phyloP scores from a whole-genome alignment of 2,797 vertebrate species.

The Cottoperca gobio region DNA sequence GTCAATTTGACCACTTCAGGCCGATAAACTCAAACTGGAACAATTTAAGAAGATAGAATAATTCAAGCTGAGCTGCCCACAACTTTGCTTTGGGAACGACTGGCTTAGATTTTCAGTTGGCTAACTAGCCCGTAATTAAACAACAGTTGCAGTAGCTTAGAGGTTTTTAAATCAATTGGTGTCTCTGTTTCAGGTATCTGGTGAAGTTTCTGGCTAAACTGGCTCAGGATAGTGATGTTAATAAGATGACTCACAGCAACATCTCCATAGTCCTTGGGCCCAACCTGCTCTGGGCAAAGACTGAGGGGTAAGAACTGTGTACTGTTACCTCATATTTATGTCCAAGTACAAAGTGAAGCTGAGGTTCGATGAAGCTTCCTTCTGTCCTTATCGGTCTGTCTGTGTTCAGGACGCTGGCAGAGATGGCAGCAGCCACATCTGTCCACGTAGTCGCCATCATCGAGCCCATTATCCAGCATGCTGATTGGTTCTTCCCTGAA shows the following conservation, averaged over 20 bases:
- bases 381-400: not conserved
- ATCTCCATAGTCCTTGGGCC: constrained; percentile 96
- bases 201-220: constrained; percentile 97
- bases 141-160: not conserved
- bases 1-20: not conserved
- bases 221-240: constrained; percentile 93
- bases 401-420: constrained; percentile 89
- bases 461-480: constrained; percentile 96
- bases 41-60: not conserved
- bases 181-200: constrained; percentile 89
- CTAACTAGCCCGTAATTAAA: not conserved
- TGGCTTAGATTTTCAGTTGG: not conserved
- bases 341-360: not conserved
- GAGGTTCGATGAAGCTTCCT: not conserved
- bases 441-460: constrained; percentile 95
- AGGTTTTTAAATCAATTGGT: not conserved
- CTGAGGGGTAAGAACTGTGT: constrained; percentile 89
- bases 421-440: constrained; percentile 97
- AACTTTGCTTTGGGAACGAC: not conserved
- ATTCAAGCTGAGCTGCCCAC: not conserved
- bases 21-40: not conserved
- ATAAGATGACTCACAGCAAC: constrained; percentile 98
- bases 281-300: constrained; percentile 95
- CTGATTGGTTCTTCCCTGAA: constrained; percentile 98
- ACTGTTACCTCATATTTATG: not conserved